Evolutionary conservation across 53 echinoderm and acorn worm genomes (phyloP).

Genomic region (Astropecten irregularis): DNA sequence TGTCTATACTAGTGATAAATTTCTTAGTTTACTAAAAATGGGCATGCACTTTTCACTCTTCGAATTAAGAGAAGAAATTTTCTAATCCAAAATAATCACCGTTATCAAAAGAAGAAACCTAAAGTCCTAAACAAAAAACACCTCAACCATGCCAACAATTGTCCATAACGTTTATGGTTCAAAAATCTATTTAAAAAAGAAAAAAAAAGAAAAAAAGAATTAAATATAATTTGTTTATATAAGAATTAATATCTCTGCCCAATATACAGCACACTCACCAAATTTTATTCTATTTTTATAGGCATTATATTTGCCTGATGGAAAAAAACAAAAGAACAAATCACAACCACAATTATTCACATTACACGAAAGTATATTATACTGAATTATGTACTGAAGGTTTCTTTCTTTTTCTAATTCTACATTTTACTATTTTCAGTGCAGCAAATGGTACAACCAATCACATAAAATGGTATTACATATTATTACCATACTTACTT

Average conservation of each 20-base stretch:
- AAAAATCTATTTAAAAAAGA: too few species aligned
- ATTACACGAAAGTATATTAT: not conserved
- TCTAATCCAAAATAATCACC: constrained; percentile 2
- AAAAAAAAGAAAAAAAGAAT: constrained; percentile 12
- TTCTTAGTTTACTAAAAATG: too few species aligned
- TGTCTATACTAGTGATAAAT: too few species aligned
- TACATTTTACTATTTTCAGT: not conserved
- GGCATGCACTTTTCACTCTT: too few species aligned
- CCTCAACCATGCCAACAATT: too few species aligned
- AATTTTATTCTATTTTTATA: constrained; percentile 12
- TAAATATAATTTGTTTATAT: constrained; percentile 4
- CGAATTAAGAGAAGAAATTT: too few species aligned
- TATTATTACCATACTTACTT: too few species aligned
- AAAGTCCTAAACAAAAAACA: not conserved
- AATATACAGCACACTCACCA: constrained; percentile 53
- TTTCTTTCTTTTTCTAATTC: not conserved
- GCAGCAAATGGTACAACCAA: too few species aligned
- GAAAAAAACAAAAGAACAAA: not conserved
- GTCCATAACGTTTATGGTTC: too few species aligned
- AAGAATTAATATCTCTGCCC: constrained; percentile 8
- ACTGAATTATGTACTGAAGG: not conserved
- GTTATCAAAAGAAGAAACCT: not conserved
- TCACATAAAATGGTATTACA: too few species aligned
- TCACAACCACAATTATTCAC: constrained; percentile 8
- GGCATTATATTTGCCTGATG: constrained; percentile 22